Base-by-base conservation (phyloP, 1,140 invertebrate species). In the Lepeophtheirus salmonis region DNA sequence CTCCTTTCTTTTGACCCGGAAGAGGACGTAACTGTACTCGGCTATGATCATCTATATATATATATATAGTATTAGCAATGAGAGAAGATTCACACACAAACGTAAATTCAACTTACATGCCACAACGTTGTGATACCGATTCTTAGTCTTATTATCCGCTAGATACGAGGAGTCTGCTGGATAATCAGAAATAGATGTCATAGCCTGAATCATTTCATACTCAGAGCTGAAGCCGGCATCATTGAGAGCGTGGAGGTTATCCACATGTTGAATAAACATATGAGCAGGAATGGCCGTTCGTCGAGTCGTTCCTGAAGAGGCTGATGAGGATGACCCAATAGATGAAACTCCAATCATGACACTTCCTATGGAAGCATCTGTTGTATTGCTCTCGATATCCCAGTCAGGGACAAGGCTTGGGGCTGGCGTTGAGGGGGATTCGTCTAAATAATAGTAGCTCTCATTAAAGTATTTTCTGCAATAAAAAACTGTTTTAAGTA, bases 41-140 rank as follows among this genome's bases (percentile, higher is more conserved):
- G 6, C 83, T 89, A 70, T 94, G 89, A 73, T 97, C 91, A 77
- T 94, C 89, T 95, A 69, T 17, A 12, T 12, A 48, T n/a, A n/a
- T 55, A 16, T 50, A 62, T 56, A 23, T 23, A 25, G 2, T 16
- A 24, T 30, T 63, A 6, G 23, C 50, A 57, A n/a, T n/a, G n/a
- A n/a, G n/a, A n/a, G n/a, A 63, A 63, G 17, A 4, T 52, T 20
- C 59, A 63, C 25, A n/a, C 17, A 6, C 50, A 52, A 41, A 52
- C 50, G 20, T 52, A 18, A 6, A 12, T 16, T 54, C 89, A 26
- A 64, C 65, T 64, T 48, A 67, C 66, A 66, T 23, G 64, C 66
- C 50, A 91, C 83, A 64, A 96, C 95, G 68, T 95, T 95, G 14
- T 91, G 76, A 72, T 95, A 96, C 71, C 91, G 78, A 74, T 95